phyloP scores from a whole-genome alignment of 2,888 invertebrate genomes.

The Hofmannophila pseudospretella region DNA sequence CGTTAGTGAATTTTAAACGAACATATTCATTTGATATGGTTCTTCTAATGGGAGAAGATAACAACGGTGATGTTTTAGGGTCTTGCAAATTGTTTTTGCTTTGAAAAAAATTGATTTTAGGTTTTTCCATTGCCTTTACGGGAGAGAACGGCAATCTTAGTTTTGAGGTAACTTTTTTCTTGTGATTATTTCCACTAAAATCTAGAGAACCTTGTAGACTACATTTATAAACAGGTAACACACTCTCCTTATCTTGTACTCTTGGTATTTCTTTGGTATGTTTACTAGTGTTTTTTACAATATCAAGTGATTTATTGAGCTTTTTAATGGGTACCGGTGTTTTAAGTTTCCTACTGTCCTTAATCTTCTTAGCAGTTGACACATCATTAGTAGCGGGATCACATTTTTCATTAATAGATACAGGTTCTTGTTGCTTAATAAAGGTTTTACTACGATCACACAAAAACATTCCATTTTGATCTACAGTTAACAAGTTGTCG shows the following conservation, averaged over 20 bases:
- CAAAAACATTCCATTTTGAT: constrained; percentile 42
- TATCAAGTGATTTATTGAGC: constrained; percentile 53
- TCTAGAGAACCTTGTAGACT: constrained; percentile 45
- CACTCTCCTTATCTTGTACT: constrained; percentile 48
- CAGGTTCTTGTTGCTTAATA: constrained; percentile 41
- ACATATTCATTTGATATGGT: constrained; percentile 76
- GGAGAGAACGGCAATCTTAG: constrained; percentile 67
- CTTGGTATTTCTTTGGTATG: constrained; percentile 35
- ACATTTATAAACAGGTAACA: constrained; percentile 60
- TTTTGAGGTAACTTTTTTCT: constrained; percentile 55
- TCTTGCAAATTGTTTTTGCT: constrained; percentile 46
- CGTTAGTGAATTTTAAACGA: constrained; percentile 62
- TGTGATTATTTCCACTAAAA: constrained; percentile 38
- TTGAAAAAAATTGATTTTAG: constrained; percentile 66
- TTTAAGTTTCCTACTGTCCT: constrained; percentile 50
- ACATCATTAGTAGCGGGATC: constrained; percentile 27
- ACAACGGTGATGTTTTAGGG: constrained; percentile 50
- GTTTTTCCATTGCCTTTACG: constrained; percentile 60
- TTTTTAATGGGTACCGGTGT: constrained; percentile 54
- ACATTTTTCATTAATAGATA: constrained; percentile 34
- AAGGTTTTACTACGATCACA: constrained; percentile 57
- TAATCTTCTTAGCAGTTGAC: constrained; percentile 43
- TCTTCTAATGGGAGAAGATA: constrained; percentile 60
- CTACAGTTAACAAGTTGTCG: constrained; percentile 32
- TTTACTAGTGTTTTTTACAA: constrained; percentile 41